Conservation (phyloP, 2,113 vertebrate genomes). For the Mesitornis unicolor region DNA sequence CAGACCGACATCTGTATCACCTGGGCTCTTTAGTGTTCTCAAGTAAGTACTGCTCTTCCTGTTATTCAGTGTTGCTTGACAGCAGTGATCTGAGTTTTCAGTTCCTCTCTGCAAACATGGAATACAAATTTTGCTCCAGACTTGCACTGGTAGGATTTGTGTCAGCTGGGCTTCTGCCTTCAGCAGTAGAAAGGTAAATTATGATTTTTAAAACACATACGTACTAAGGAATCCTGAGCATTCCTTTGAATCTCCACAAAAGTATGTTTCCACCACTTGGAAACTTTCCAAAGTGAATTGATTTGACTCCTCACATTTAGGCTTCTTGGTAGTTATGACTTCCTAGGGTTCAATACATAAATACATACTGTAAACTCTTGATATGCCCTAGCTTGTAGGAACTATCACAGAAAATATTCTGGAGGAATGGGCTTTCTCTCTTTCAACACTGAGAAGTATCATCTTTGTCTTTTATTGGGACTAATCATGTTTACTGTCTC, state of each 20-base stretch:
- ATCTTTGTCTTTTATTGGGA: not conserved
- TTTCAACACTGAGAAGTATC: not conserved
- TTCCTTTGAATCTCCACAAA: not conserved
- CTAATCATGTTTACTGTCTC: not conserved
- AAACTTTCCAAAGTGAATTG: not conserved
- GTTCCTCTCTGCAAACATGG: not conserved
- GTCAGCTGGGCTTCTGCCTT: not conserved
- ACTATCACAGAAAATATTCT: not conserved
- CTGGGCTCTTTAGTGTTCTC: slow-evolving; percentile 87
- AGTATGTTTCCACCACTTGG: not conserved
- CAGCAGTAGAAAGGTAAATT: not conserved
- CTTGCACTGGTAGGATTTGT: not conserved
- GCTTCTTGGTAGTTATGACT: not conserved
- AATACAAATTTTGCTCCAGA: not conserved
- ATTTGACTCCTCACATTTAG: not conserved
- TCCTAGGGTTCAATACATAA: not conserved
- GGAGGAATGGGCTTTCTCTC: not conserved
- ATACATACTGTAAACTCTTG: not conserved
- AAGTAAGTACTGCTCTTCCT: slow-evolving; percentile 77
- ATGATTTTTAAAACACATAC: not conserved
- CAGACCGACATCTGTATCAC: slow-evolving; percentile 84
- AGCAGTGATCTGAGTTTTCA: not conserved
- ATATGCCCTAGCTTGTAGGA: not conserved
- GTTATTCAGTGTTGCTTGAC: not conserved
- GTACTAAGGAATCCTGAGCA: not conserved